A percentile compares a stretch with the other conserved stretches of the same genome.
Evolutionary conservation across 2,113 vertebrate species (phyloP).

Genomic region (Casuarius casuarius): DNA sequence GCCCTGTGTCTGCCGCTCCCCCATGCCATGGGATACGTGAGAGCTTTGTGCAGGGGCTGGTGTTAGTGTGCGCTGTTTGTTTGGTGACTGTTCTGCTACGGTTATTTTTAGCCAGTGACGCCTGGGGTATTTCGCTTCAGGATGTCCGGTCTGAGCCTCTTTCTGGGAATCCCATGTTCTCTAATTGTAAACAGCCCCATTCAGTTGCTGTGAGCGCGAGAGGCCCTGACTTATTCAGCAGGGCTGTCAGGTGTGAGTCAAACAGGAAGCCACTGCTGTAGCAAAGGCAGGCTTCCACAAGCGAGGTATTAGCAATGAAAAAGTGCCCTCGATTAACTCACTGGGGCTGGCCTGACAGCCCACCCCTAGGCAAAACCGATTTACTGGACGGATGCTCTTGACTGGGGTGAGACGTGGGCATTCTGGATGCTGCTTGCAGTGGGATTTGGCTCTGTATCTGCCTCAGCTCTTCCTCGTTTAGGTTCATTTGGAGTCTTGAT

Average conservation of each 20-base stretch:
- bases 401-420: neutral
- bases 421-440: fast-evolving
- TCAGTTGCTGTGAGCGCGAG: slow-evolving; percentile 20
- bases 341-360: neutral
- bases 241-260: slow-evolving; percentile 76
- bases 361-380: fast-evolving
- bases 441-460: neutral
- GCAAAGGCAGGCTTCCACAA: neutral
- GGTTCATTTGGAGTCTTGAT: neutral
- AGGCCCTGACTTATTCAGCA: neutral
- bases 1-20: neutral
- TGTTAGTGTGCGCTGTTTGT: neutral
- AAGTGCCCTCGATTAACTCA: fast-evolving
- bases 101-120: slow-evolving; percentile 81
- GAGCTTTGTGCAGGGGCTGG: neutral
- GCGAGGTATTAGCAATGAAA: fast-evolving
- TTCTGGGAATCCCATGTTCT: slow-evolving; percentile 83
- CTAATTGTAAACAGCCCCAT: slow-evolving; percentile 82
- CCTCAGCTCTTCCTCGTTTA: fast-evolving
- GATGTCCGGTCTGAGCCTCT: slow-evolving; percentile 81
- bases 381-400: fast-evolving
- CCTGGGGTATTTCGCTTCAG: slow-evolving; percentile 80
- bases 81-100: slow-evolving; percentile 22
- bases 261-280: slow-evolving; percentile 75
- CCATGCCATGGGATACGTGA: neutral